Base-by-base conservation (phyloP, 2,113 vertebrate genomes). In the Melanerpes formicivorus region DNA sequence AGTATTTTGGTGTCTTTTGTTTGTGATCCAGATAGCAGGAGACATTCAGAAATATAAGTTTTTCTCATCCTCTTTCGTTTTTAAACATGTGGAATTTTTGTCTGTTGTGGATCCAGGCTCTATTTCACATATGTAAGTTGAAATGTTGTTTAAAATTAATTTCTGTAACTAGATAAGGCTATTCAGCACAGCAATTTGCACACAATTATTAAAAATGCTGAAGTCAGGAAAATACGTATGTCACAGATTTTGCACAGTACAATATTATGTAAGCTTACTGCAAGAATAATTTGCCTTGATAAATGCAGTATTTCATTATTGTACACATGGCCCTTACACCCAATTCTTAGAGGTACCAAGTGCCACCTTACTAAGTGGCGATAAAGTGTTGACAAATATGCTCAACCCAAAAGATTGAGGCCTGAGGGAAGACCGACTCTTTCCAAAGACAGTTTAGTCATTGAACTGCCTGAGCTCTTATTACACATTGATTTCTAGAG, bases 341-440 rank as follows among this genome's bases (percentile, higher is more conserved):
- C 19, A 72, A 0, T 59, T 82, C 62, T 83, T 55, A 83, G 14
- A 44, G 64, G 37, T 19, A 76, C 22, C 40, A 80, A 87, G 75
- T 72, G 27, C 27, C 22, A 40, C 44, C 37, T n/a, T n/a, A 67
- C 54, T 44, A 83, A 73, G 48, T 62, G 52, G 22, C 84, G 37
- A 83, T 52, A 80, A 23, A 27, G 9, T 56, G 58, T 83, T 92
- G 75, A 92, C 87, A 95, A 94, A 90, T 76, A 79, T 3, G 16
- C 46, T 71, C 63, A 84, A 18, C 52, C 13, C 32, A 14, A 46
- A 95, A 87, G 50, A 89, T 1, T 63, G 66, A 76, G 29, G 42
- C 59, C 80, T 63, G 72, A 87, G 75, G 79, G 67, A 76, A 88
- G 70, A 50, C n/a, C 22, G 50, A 4, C 17, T 90, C 22, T 85